Evolutionary conservation across 2,797 vertebrate genomes (phyloP).

Genomic region (Pelodytes ibericus): DNA sequence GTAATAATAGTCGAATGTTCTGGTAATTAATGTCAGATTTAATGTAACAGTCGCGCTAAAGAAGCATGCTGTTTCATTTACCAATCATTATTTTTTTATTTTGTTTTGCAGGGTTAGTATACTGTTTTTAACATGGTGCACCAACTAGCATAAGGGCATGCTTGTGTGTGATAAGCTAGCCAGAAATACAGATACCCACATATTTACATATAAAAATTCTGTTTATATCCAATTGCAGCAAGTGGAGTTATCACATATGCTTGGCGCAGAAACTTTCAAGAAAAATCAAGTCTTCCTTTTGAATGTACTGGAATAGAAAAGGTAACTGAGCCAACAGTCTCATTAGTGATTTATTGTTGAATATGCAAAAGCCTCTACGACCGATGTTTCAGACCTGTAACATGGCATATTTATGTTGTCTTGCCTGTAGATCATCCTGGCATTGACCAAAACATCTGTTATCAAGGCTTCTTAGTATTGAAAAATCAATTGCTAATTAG

Average conservation of each 20-base stretch:
- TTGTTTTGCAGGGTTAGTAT: not conserved
- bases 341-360: slow-evolving; percentile 12
- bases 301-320: not conserved
- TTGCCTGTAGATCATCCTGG: not conserved
- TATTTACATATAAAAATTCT: not conserved
- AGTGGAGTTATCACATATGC: not conserved
- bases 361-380: slow-evolving; percentile 6
- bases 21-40: too few relatives aligned
- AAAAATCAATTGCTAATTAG: slow-evolving; percentile 8
- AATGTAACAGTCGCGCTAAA: too few relatives aligned
- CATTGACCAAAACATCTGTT: not conserved
- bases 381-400: not conserved
- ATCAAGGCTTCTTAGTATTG: not conserved
- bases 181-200: not conserved
- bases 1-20: too few relatives aligned
- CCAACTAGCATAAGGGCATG: too few relatives aligned
- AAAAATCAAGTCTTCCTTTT: not conserved
- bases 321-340: not conserved
- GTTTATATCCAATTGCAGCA: not conserved
- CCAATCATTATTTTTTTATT: too few relatives aligned
- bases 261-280: not conserved
- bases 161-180: too few relatives aligned
- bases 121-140: too few relatives aligned
- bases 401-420: not conserved
- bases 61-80: too few relatives aligned